These are phyloP conservation scores for Campaea margaritaria DNA, from an alignment of 2,888 invertebrate genomes.

Conservation along the genomic window DNA sequence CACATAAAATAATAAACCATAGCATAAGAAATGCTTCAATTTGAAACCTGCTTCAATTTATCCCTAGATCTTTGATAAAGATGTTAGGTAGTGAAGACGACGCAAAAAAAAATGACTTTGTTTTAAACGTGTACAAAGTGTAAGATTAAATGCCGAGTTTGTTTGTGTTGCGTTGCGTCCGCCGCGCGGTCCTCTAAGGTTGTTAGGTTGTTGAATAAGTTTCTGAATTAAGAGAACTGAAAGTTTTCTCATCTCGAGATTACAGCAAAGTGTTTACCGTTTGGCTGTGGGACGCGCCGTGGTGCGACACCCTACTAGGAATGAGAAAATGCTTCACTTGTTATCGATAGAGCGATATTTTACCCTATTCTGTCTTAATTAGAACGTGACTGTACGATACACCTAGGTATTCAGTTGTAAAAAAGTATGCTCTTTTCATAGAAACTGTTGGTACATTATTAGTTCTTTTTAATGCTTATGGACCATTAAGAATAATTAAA, in stretches of 20 bases:
- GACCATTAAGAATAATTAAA: too few species aligned
- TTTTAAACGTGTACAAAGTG: conserved; percentile 69
- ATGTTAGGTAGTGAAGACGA: conserved; percentile 18
- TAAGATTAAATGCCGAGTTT: conserved; percentile 80
- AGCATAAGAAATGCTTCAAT: too few species aligned
- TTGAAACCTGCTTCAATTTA: not conserved
- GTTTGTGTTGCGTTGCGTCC: conserved; percentile 80
- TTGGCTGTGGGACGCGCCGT: conserved; percentile 81
- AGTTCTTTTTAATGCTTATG: too few species aligned
- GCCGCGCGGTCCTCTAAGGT: conserved; percentile 81
- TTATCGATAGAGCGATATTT: conserved; percentile 15
- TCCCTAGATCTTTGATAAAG: not conserved
- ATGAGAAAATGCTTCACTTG: conserved; percentile 34
- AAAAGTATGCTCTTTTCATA: too few species aligned
- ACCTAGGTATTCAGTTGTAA: too few species aligned
- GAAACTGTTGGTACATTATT: too few species aligned
- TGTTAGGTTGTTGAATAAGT: conserved; percentile 86
- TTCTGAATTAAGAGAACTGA: conserved; percentile 86
- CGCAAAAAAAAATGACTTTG: conserved; percentile 44
- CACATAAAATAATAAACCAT: too few species aligned
- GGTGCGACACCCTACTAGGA: conserved; percentile 54
- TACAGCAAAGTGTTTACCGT: conserved; percentile 86
- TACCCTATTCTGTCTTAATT: conserved; percentile 1
- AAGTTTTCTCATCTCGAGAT: conserved; percentile 86
- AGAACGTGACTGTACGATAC: conserved; percentile 6